These are phyloP conservation scores for Thalassophryne amazonica DNA, from an alignment of 2,797 vertebrate genomes.

Conservation along the genomic window DNA sequence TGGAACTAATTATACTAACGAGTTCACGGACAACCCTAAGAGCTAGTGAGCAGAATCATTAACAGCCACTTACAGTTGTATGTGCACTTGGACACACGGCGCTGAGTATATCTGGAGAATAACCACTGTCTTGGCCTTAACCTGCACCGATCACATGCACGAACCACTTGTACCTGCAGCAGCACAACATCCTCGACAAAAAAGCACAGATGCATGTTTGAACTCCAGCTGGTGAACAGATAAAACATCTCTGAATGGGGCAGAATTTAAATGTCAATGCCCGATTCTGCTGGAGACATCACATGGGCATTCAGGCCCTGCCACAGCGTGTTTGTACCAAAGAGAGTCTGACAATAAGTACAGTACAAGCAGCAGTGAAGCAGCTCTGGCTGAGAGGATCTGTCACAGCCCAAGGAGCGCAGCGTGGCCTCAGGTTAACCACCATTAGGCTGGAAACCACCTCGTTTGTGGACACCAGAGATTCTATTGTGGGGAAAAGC, in stretches of 20 bases:
- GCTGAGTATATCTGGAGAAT: background rate
- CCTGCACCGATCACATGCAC: background rate
- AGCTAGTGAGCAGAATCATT: slow-evolving; percentile 53
- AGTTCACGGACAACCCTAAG: slow-evolving; percentile 67
- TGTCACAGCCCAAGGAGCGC: slow-evolving; percentile 38
- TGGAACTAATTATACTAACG: slow-evolving; percentile 81
- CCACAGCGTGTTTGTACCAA: slow-evolving; percentile 55
- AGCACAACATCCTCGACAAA: background rate
- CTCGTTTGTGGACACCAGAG: slow-evolving; percentile 16
- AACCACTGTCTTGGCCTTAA: background rate
- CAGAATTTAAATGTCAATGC: slow-evolving; percentile 73
- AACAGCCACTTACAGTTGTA: slow-evolving; percentile 45
- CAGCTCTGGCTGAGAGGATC: slow-evolving; percentile 44
- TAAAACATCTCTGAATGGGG: slow-evolving; percentile 33
- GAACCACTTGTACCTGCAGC: background rate
- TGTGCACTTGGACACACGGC: slow-evolving; percentile 20
- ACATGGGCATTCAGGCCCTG: slow-evolving; percentile 60
- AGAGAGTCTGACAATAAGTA: slow-evolving; percentile 55
- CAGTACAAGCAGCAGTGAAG: slow-evolving; percentile 43
- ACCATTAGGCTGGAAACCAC: slow-evolving; percentile 1
- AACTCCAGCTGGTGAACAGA: slow-evolving; percentile 43
- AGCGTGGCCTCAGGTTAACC: slow-evolving; percentile 41
- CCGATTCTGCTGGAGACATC: slow-evolving; percentile 51
- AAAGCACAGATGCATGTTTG: slow-evolving; percentile 21
- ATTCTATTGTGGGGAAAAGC: too few relatives aligned